These are phyloP conservation scores for Hoplias malabaricus DNA, from an alignment of 2,113 vertebrate species.

Conservation along the genomic window DNA sequence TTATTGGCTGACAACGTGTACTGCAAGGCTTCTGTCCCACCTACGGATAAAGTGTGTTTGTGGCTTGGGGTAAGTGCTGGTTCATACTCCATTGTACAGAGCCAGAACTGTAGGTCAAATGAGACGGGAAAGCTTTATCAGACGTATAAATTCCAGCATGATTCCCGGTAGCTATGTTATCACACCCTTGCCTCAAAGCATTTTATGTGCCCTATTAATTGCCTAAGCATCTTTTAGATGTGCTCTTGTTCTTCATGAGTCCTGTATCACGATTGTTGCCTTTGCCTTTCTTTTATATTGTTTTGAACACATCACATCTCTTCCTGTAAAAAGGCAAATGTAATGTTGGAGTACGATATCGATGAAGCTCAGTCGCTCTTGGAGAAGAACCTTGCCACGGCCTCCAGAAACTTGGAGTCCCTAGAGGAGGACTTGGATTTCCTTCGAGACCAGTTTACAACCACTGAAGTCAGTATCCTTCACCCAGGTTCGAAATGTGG, in stretches of 20 bases:
- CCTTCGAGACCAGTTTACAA: conserved; percentile 97
- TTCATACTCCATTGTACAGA: background rate
- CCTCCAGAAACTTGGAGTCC: conserved; percentile 90
- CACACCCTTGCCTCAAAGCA: too few species aligned
- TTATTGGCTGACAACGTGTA: conserved; percentile 95
- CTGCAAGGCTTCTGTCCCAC: conserved; percentile 93
- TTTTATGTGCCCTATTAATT: too few species aligned
- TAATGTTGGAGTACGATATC: conserved; percentile 98
- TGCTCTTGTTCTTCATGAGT: too few species aligned
- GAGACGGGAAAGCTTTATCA: too few species aligned
- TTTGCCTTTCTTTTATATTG: too few species aligned
- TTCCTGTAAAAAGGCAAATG: conserved; percentile 84
- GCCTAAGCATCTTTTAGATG: too few species aligned
- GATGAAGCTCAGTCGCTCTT: conserved; percentile 92
- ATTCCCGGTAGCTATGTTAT: too few species aligned
- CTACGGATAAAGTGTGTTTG: conserved; percentile 96
- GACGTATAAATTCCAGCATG: too few species aligned
- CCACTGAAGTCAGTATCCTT: conserved; percentile 99
- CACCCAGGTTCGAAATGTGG: background rate
- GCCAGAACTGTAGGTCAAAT: background rate
- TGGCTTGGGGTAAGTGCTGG: conserved; percentile 93
- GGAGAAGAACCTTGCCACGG: conserved; percentile 93
- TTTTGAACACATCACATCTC: background rate
- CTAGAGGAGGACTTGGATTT: conserved; percentile 96
- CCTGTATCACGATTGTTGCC: too few species aligned